phyloP scores from a whole-genome alignment of 2,113 vertebrate genomes.

The Beaufortia kweichowensis region DNA sequence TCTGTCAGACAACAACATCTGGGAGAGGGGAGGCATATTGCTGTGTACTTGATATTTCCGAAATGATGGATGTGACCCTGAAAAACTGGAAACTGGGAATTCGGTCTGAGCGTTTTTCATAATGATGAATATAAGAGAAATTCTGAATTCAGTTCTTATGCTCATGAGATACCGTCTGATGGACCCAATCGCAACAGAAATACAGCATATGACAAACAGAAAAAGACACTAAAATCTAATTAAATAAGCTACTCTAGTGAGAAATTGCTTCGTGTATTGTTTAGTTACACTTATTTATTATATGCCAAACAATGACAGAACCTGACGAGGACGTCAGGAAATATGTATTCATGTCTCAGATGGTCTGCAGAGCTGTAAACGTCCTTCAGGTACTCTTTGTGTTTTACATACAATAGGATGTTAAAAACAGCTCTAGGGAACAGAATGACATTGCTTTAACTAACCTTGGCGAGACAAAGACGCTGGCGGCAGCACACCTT shows the following conservation, averaged over 20 bases:
- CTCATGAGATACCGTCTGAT: not conserved
- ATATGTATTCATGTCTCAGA: conserved; percentile 31
- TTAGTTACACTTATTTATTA: not conserved
- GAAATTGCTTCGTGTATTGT: conserved; percentile 23
- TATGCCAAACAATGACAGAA: conserved; percentile 15
- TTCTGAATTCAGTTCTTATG: not conserved
- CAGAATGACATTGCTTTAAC: not conserved
- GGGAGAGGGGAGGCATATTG: conserved; percentile 35
- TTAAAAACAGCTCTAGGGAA: conserved; percentile 29
- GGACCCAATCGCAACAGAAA: conserved; percentile 25
- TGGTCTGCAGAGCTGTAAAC: not conserved
- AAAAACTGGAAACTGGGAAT: conserved; percentile 32
- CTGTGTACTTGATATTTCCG: conserved; percentile 35
- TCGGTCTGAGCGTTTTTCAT: conserved; percentile 29
- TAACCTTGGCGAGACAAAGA: conserved; percentile 2
- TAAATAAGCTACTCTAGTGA: conserved; percentile 20
- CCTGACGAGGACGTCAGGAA: not conserved
- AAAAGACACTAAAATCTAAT: conserved; percentile 16
- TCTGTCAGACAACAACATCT: conserved; percentile 47
- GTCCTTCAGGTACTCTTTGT: conserved; percentile 23
- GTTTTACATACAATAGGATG: conserved; percentile 27
- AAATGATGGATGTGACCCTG: conserved; percentile 28
- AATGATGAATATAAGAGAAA: conserved; percentile 24
- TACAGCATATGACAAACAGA: not conserved
- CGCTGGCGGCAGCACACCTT: not conserved